A percentile compares a stretch with the other conserved stretches of the same genome.
phyloP scores from a whole-genome alignment of 1,140 invertebrate species.

The Sarcophaga peregrina region DNA sequence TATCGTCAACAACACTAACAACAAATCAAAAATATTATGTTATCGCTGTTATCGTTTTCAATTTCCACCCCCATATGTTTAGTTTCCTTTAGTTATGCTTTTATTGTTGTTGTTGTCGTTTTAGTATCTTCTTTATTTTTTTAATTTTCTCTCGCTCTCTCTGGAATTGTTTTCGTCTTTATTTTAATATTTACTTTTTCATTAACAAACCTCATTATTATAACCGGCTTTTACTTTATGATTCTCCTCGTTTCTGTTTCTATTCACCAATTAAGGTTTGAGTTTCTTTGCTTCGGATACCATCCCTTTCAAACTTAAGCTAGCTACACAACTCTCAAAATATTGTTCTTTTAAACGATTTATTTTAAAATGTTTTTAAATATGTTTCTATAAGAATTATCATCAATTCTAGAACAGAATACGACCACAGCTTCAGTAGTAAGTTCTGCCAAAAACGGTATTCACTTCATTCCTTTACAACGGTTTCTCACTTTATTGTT shows the following conservation, averaged over 20 bases:
- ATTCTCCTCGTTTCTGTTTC: neutral
- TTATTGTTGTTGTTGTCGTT: too few species aligned
- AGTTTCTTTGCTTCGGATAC: neutral
- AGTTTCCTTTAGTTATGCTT: constrained; percentile 13
- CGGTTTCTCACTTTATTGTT: too few species aligned
- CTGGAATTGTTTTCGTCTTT: neutral
- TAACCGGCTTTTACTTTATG: neutral
- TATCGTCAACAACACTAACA: neutral
- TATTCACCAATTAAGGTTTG: neutral
- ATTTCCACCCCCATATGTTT: constrained; percentile 1
- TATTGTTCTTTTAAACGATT: neutral
- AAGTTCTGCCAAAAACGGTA: too few species aligned
- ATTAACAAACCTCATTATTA: neutral
- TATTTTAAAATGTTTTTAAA: neutral
- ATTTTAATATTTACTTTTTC: neutral
- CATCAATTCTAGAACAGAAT: too few species aligned
- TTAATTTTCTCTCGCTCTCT: neutral
- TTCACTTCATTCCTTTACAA: too few species aligned
- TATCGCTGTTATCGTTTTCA: neutral
- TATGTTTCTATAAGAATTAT: neutral
- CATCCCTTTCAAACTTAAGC: neutral
- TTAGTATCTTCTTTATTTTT: neutral
- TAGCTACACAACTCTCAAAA: too few species aligned
- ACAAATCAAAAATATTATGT: neutral
- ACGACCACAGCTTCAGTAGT: too few species aligned